phyloP scores from a whole-genome alignment of 53 echinoderm and acorn worm genomes.

The Echinarachnius parma region DNA sequence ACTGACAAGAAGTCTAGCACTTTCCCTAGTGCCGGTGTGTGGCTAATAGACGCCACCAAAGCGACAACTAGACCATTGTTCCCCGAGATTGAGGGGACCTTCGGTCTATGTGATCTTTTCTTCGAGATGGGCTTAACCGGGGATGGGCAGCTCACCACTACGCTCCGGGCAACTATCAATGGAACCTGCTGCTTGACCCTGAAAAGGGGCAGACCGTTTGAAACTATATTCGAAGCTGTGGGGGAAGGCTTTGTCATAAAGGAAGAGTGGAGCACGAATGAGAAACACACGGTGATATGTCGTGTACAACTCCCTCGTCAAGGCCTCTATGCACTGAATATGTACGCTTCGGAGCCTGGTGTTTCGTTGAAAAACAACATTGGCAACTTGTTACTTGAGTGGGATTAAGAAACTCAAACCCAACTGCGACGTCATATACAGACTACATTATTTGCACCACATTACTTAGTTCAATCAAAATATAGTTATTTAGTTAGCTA shows the following conservation, averaged over 20 bases:
- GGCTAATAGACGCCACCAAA: constrained; percentile 7
- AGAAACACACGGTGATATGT: not conserved
- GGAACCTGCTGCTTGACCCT: not conserved
- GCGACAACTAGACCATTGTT: constrained; percentile 7
- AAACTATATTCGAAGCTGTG: not conserved
- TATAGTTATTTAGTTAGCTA: no score
- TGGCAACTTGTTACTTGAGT: constrained; percentile 19
- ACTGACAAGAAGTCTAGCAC: not conserved
- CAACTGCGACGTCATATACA: no score
- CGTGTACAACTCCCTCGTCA: not conserved
- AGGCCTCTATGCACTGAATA: not conserved
- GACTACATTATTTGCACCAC: no score
- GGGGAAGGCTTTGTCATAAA: not conserved
- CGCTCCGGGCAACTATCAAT: not conserved
- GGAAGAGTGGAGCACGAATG: not conserved
- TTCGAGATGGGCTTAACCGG: constrained; percentile 13
- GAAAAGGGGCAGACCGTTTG: not conserved
- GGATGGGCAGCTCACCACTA: not conserved
- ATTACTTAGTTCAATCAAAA: no score
- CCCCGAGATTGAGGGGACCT: constrained; percentile 4
- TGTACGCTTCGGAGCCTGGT: constrained; percentile 2
- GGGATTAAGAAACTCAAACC: no score
- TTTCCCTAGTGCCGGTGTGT: constrained; percentile 10
- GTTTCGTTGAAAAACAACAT: not conserved
- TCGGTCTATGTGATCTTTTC: not conserved